Percentiles rank a stretch among this genome's conserved stretches.
These are phyloP conservation scores for Eledone cirrhosa DNA, from an alignment of 2,888 invertebrate species.

Conservation along the genomic window DNA sequence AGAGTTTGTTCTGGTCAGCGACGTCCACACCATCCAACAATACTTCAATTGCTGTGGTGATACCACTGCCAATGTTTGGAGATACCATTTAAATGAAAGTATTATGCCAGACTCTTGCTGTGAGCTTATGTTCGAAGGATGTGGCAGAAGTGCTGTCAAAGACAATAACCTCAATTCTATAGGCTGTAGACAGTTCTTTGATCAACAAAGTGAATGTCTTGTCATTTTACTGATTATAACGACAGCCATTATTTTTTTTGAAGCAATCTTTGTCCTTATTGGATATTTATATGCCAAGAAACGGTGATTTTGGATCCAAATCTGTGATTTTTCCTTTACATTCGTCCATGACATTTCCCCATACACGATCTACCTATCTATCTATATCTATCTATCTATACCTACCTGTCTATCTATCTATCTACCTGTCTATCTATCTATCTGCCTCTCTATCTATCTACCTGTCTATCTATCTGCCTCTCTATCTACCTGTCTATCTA, in stretches of 20 bases:
- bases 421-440: too few species aligned
- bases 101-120: constrained; percentile 6
- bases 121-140: not conserved
- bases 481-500: too few species aligned
- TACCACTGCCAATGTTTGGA: not conserved
- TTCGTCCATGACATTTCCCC: too few species aligned
- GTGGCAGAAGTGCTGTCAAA: not conserved
- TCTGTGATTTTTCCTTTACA: too few species aligned
- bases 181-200: not conserved
- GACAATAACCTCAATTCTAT: not conserved
- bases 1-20: not conserved
- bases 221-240: not conserved
- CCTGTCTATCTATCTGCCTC: too few species aligned
- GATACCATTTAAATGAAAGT: not conserved
- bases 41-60: constrained; percentile 9
- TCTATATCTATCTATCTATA: too few species aligned
- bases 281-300: not conserved
- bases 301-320: too few species aligned
- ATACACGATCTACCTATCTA: too few species aligned
- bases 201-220: constrained; percentile 11
- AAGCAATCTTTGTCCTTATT: constrained; percentile 4
- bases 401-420: too few species aligned
- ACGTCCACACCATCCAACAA: not conserved
- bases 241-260: not conserved
- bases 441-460: too few species aligned